Conservation (phyloP, 2,113 vertebrate genomes). For the Muntiacus muntjak region DNA sequence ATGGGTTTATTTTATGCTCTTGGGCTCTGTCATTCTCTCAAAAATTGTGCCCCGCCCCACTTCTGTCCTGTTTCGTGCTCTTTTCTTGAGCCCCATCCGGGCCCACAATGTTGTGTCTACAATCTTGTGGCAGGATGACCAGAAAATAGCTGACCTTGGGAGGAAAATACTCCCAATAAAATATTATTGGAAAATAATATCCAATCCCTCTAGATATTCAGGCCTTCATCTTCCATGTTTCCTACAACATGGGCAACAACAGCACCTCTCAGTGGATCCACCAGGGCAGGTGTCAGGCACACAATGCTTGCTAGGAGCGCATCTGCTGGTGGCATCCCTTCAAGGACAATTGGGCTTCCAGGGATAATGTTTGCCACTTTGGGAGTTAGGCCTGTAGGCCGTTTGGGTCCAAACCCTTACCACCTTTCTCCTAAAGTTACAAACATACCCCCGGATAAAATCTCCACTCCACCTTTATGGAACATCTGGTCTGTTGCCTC, state of each 20-base stretch:
- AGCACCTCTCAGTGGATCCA: not conserved
- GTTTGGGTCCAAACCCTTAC: not conserved
- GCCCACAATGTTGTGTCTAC: not conserved
- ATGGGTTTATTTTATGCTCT: not conserved
- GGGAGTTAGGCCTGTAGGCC: not conserved
- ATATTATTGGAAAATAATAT: not conserved
- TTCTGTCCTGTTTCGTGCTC: not conserved
- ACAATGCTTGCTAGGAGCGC: not conserved
- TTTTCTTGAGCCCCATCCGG: not conserved
- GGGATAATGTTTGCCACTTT: not conserved
- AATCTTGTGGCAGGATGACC: not conserved
- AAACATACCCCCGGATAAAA: not conserved
- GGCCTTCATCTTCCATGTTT: not conserved
- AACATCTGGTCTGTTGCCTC: not conserved
- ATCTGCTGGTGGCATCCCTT: not conserved
- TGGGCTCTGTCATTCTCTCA: not conserved
- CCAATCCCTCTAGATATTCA: not conserved
- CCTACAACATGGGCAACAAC: not conserved
- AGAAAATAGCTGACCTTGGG: not conserved
- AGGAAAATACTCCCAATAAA: not conserved
- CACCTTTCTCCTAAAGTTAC: not conserved
- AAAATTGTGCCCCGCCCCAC: not conserved
- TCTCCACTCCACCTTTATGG: not conserved
- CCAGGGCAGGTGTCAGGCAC: not conserved
- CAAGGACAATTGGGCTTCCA: not conserved